Evolutionary conservation across 2,113 vertebrate genomes (phyloP), one percentile per base, ranked within the genome.

Genomic region (Phyllostomus discolor): DNA sequence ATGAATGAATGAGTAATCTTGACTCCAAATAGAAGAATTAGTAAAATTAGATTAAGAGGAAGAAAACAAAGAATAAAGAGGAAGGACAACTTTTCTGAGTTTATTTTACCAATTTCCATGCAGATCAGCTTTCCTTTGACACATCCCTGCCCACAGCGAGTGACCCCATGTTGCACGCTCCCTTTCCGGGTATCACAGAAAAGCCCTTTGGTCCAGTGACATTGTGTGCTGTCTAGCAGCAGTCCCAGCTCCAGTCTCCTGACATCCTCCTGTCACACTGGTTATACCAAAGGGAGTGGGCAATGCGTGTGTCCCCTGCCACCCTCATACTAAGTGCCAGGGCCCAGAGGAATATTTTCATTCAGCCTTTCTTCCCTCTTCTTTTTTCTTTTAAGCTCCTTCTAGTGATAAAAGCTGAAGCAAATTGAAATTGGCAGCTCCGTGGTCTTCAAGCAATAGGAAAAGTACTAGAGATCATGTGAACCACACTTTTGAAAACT

Each of bases 361-460:
- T 82, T 86, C 54, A 16, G 69, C 4, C 66, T 90, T 57, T 80
- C 88, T 38, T 67, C 38, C 46, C 14, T 10, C 67, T 33, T 70
- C 26, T 93, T 86, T 84, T 85, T 91, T 76, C 93, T 88, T 85
- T 89, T 97, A 94, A 87, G 54, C 41, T 95, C 95, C 96, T 97
- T 62, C 7, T 38, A 43, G 91, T 98, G 98, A 98, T 99, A 98
- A 99, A 98, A 98, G 98, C 97, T 97, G 84, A 94, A 98, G 96
- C 95, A 98, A 99, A 98, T 98, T 98, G 98, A 98, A 99, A 99
- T 98, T 98, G 99, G 98, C 99, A 98, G 98, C 98, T 98, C 98
- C n/a, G 94, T 98, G 98, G 98, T 98, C 98, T 98, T 98, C 98
- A 97, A 98, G 98, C 97, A 97, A 98, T 98, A 97, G 97, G 97